These are phyloP conservation scores for Sycophaga agraensis DNA, from an alignment of 1,140 invertebrate genomes.

Conservation along the genomic window DNA sequence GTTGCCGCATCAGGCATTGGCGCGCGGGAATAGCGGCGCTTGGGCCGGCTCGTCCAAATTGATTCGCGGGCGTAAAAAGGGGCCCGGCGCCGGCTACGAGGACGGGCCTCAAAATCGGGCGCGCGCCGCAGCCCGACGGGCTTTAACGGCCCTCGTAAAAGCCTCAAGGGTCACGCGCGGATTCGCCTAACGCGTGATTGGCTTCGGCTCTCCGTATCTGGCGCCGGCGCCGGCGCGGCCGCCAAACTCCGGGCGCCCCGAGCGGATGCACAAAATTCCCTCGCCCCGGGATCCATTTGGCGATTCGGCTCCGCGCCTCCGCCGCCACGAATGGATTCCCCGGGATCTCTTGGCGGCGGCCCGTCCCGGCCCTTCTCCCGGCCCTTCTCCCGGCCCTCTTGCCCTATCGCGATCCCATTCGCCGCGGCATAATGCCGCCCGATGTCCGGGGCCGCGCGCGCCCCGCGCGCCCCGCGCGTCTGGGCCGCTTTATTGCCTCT, in stretches of 20 bases:
- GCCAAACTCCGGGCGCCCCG: background rate
- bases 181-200: conserved; percentile 25
- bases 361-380: too few relatives aligned
- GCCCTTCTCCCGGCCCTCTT: too few relatives aligned
- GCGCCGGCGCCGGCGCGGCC: background rate
- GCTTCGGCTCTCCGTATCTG: conserved; percentile 21
- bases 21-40: background rate
- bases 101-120: too few relatives aligned
- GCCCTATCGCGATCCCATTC: too few relatives aligned
- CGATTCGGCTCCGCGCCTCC: too few relatives aligned
- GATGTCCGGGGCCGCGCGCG: too few relatives aligned
- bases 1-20: conserved; percentile 10
- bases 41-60: conserved; percentile 12
- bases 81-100: background rate
- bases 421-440: too few relatives aligned
- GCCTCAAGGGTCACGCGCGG: conserved; percentile 22
- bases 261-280: conserved; percentile 4
- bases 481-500: too few relatives aligned
- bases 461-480: too few relatives aligned
- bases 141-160: conserved; percentile 27
- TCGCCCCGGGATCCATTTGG: too few relatives aligned
- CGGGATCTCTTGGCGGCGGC: too few relatives aligned
- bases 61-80: conserved; percentile 24
- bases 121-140: conserved; percentile 16
- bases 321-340: too few relatives aligned